Base-by-base conservation (phyloP, 2,888 invertebrate species). In the Hirtodrosophila cameraria region DNA sequence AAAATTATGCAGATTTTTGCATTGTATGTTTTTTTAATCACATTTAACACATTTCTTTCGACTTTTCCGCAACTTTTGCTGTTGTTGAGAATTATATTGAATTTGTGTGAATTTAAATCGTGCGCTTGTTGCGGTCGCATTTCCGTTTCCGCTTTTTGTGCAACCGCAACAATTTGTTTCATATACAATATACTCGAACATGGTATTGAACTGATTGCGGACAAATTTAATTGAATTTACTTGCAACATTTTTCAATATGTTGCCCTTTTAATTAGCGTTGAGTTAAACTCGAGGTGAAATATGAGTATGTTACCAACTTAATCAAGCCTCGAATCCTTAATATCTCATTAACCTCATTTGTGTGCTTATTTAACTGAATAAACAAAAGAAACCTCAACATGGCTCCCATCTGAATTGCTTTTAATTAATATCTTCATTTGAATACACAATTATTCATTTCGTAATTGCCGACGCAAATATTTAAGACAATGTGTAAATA, bases 221-320 rank as follows among this genome's bases (percentile, higher is more conserved):
- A 54, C 50, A 43, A 54, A 78, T 82, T 80, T 75, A 82, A 85
- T 79, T 85, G 46, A 75, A 82, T 80, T 75, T 53, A 73, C 55
- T 68, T 23, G 28, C 39, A 46, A 23, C 43, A 50, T 59, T 55
- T 50, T 66, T 43, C 25, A 54, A 50, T 63, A 13, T 7, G 9
- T 23, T 6, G 15, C 18, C n/a, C 31, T 67, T 72, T 38, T 54
- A 67, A 61, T 63, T 41, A 62, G 43, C 46, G 23, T 0, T 16
- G 33, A 52, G 50, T 42, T 53, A 39, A 33, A n/a, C n/a, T 48
- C 23, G 36, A 33, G 42, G 13, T 30, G 58, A 49, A 35, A 31
- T 42, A 50, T 35, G 35, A 61, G 16, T 28, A 18, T 13, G 30
- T 52, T 25, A 9, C 11, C n/a, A 7, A 48, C 53, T 69, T 54